A percentile compares a stretch with the other conserved stretches of the same genome.
Conservation (phyloP, 2,888 invertebrate genomes). For the Synergus gifuensis region DNA sequence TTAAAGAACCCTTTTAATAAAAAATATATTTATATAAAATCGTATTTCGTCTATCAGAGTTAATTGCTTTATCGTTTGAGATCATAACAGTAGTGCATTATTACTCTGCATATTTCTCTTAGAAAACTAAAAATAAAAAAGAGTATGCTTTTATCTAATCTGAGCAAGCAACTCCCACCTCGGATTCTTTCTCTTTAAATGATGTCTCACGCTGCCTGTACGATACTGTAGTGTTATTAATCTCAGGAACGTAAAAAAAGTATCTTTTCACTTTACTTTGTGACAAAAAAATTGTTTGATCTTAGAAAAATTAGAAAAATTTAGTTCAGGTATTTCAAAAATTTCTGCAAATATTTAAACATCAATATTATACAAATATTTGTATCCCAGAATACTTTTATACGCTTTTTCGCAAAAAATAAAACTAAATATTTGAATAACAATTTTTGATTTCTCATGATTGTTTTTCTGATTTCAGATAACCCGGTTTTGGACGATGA, state of each 20-base stretch:
- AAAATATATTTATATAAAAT: no score
- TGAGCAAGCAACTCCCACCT: conserved; percentile 10
- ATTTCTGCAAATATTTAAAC: neutral
- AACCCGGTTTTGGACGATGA: neutral
- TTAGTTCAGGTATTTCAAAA: neutral
- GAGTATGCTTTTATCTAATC: conserved; percentile 37
- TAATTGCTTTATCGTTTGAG: neutral
- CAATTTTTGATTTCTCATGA: neutral
- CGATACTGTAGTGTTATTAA: neutral
- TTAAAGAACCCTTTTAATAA: no score
- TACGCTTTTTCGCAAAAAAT: neutral
- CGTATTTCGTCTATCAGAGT: no score
- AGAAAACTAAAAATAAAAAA: conserved; percentile 8
- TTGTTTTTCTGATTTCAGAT: neutral
- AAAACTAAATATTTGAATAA: neutral
- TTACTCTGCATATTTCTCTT: conserved; percentile 7
- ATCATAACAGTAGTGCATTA: neutral
- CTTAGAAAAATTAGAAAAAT: neutral
- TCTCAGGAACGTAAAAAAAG: neutral
- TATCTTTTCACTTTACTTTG: neutral
- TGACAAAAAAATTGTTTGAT: neutral
- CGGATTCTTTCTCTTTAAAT: conserved; percentile 22
- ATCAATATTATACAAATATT: neutral
- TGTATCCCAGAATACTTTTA: neutral
- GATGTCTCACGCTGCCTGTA: conserved; percentile 13